phyloP scores from a whole-genome alignment of 2,797 vertebrate genomes.

The Loris lydekkerianus region DNA sequence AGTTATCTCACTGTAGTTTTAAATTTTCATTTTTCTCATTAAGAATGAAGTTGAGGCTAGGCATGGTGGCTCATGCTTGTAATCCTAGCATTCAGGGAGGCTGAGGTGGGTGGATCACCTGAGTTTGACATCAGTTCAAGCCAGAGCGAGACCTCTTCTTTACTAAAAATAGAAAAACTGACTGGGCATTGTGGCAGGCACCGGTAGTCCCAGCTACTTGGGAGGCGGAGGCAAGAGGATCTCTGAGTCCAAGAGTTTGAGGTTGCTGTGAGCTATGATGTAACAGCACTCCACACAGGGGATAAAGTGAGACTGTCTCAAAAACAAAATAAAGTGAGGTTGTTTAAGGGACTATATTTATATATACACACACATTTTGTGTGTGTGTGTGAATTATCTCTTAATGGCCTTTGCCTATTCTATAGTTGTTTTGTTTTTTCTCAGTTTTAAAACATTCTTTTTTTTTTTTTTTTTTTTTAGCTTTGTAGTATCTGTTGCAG shows the following conservation, averaged over 20 bases:
- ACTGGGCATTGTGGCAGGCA: too few relatives aligned
- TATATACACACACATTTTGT: background rate
- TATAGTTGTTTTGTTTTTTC: background rate
- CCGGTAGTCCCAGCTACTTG: background rate
- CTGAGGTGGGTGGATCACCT: too few relatives aligned
- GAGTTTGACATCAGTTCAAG: too few relatives aligned
- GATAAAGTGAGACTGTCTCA: too few relatives aligned
- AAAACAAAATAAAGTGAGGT: too few relatives aligned
- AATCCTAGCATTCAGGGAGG: too few relatives aligned
- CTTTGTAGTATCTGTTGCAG: background rate
- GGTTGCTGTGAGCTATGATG: background rate
- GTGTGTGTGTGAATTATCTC: background rate
- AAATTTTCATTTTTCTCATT: slow-evolving; percentile 18
- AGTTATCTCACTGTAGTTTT: background rate
- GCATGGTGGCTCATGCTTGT: background rate
- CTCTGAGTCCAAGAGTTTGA: background rate
- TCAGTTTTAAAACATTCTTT: slow-evolving; percentile 12
- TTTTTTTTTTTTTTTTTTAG: background rate
- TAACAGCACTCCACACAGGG: background rate
- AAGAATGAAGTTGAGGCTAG: background rate
- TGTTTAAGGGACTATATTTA: background rate
- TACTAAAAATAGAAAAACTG: too few relatives aligned
- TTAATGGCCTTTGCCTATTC: background rate
- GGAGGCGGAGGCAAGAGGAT: background rate
- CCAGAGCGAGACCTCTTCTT: too few relatives aligned